phyloP scores from a whole-genome alignment of 2,113 vertebrate genomes.

The Phyllostomus discolor region DNA sequence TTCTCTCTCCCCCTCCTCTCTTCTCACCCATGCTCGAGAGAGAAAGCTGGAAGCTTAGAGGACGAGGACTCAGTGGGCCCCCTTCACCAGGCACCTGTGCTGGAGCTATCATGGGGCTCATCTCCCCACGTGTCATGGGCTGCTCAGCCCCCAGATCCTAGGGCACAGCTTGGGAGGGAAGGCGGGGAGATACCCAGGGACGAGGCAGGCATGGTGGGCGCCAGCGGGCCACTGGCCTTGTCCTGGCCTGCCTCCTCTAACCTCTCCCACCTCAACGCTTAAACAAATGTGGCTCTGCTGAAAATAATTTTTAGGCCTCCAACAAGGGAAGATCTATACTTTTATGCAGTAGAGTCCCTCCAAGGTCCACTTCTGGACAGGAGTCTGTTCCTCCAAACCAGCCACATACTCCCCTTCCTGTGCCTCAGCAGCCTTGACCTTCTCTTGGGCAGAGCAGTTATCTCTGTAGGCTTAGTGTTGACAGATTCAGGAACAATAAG shows the following conservation, averaged over 20 bases:
- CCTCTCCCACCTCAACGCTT: neutral
- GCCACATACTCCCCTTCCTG: rapidly evolving
- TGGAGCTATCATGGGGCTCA: neutral
- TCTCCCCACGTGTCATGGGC: neutral
- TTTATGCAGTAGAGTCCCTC: too few species aligned
- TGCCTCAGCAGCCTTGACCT: too few species aligned
- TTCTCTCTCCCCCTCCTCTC: neutral
- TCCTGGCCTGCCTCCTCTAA: neutral
- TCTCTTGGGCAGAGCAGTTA: neutral
- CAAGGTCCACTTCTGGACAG: neutral
- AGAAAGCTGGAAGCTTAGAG: neutral
- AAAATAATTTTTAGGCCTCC: neutral
- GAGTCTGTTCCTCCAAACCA: neutral
- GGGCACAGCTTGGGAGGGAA: neutral
- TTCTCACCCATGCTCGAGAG: neutral
- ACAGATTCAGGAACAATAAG: neutral
- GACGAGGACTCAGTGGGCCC: neutral
- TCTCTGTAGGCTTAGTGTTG: neutral
- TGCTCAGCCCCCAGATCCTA: neutral
- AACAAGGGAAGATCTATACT: neutral
- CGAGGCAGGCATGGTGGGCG: rapidly evolving
- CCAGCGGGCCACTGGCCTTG: too few species aligned
- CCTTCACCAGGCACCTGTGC: neutral
- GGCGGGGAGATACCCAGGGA: neutral
- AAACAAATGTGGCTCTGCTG: neutral